Percentiles rank a stretch among this genome's conserved stretches.
phyloP scores from a whole-genome alignment of 2,113 vertebrate genomes.

The Eulemur macaco region DNA sequence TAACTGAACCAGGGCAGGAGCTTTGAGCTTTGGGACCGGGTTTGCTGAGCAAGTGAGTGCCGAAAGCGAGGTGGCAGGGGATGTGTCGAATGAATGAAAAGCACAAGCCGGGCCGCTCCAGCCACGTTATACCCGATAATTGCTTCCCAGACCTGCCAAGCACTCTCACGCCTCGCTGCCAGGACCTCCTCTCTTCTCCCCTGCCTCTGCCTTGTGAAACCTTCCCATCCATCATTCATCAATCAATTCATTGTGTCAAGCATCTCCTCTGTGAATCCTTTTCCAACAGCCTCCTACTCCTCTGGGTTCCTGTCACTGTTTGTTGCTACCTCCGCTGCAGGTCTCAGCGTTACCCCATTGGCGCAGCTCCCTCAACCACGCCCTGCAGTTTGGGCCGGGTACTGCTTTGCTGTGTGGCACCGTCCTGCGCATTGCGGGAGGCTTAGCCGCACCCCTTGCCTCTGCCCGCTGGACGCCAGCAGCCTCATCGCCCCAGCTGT shows the following conservation, averaged over 20 bases:
- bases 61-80: background rate
- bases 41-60: background rate
- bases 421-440: background rate
- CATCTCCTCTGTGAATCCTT: background rate
- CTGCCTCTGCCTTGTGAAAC: background rate
- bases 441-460: rapidly evolving
- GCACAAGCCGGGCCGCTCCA: background rate
- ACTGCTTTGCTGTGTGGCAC: background rate
- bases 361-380: background rate
- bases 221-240: background rate
- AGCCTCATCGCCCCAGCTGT: background rate
- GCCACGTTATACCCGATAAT: background rate
- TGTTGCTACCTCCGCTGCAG: rapidly evolving
- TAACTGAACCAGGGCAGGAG: background rate
- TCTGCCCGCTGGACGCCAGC: background rate
- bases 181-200: background rate
- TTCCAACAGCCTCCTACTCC: background rate
- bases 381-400: background rate
- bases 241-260: background rate
- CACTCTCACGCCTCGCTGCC: background rate
- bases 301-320: background rate
- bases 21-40: background rate
- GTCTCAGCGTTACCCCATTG: background rate
- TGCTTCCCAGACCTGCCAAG: background rate
- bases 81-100: background rate